phyloP scores from a whole-genome alignment of 2,797 vertebrate species.

The Tragelaphus eurycerus region DNA sequence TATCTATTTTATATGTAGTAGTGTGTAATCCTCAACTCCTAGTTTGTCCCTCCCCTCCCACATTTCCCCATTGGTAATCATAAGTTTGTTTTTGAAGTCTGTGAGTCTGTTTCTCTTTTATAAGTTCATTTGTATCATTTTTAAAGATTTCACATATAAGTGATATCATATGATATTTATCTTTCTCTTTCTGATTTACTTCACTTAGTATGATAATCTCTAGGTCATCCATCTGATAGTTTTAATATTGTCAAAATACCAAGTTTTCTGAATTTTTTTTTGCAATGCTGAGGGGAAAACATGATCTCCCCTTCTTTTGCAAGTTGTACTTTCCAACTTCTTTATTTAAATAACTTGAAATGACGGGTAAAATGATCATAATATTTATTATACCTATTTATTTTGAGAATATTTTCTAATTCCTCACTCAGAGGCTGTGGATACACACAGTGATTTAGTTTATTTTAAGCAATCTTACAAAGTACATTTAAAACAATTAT shows the following conservation, averaged over 20 bases:
- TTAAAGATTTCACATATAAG: not conserved
- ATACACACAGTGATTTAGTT: not conserved
- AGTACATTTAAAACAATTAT: not conserved
- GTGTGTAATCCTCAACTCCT: not conserved
- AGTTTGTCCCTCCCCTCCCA: not conserved
- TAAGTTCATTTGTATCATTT: not conserved
- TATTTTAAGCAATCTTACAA: not conserved
- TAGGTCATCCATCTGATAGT: not conserved
- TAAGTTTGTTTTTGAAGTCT: not conserved
- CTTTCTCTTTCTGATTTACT: not conserved
- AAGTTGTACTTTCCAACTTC: not conserved
- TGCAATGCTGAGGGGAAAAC: not conserved
- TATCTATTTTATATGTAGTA: not conserved
- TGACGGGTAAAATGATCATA: not conserved
- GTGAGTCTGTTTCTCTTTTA: not conserved
- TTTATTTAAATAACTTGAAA: not conserved
- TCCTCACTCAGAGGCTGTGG: not conserved
- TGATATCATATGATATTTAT: not conserved
- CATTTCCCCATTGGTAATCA: not conserved
- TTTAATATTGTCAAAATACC: not conserved
- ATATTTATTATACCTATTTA: not conserved
- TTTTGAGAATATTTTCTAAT: conserved; percentile 10
- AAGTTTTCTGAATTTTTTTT: not conserved
- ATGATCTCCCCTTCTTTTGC: not conserved
- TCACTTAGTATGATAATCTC: not conserved